phyloP scores from a whole-genome alignment of 2,797 vertebrate species.

The Brachyalestes nurse region DNA sequence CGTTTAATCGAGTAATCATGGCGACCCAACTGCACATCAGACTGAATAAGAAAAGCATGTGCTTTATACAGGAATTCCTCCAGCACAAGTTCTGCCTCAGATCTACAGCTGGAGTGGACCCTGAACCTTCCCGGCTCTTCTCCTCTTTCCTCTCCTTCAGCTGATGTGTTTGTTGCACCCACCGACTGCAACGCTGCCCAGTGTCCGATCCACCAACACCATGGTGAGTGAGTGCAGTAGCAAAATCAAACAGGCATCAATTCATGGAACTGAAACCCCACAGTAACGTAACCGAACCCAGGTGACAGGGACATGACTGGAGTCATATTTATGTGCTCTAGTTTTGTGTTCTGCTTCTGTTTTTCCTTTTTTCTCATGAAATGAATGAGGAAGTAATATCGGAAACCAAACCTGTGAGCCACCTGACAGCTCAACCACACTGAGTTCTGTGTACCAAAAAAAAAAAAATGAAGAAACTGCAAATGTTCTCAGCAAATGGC shows the following conservation, averaged over 20 bases:
- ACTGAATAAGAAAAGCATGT: not conserved
- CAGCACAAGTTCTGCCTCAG: conserved; percentile 60
- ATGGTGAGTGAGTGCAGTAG: conserved; percentile 43
- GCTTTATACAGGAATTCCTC: conserved; percentile 55
- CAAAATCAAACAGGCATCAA: not conserved
- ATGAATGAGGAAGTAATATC: conserved; percentile 63
- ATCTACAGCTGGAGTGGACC: conserved; percentile 57
- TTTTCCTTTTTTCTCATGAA: not conserved
- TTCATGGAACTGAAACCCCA: not conserved
- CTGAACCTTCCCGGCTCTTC: conserved; percentile 48
- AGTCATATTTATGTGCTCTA: not conserved
- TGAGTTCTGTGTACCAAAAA: not conserved
- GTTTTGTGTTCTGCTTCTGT: conserved; percentile 16
- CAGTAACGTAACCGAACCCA: no score
- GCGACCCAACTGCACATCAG: not conserved
- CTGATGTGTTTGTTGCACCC: conserved; percentile 65
- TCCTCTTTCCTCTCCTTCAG: conserved; percentile 36
- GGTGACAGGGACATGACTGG: conserved; percentile 1
- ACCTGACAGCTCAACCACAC: conserved; percentile 25
- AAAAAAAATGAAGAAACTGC: not conserved
- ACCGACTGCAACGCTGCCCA: conserved; percentile 70
- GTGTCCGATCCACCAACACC: conserved; percentile 72
- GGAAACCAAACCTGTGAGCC: conserved; percentile 53
- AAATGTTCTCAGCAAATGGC: not conserved
- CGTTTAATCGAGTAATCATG: not conserved